Evolutionary conservation across 2,113 vertebrate species (phyloP).

Genomic region (Leptobrachium leishanense): DNA sequence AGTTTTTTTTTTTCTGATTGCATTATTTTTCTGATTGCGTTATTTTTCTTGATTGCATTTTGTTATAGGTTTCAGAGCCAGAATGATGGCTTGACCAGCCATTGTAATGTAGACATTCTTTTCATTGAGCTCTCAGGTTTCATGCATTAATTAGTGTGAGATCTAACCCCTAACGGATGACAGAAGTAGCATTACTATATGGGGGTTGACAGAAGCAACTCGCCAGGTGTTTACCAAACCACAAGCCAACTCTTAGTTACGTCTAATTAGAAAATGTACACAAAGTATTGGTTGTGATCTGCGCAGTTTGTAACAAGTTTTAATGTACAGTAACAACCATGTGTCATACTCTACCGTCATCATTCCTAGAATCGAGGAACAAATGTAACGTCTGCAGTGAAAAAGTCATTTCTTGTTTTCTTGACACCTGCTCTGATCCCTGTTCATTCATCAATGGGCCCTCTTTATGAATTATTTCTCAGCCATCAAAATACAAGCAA

Average conservation of each 20-base stretch:
- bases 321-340: neutral
- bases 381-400: neutral
- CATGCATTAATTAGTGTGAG: conserved; percentile 15
- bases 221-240: conserved; percentile 21
- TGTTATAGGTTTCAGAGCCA: neutral
- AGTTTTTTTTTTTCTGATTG: too few relatives aligned
- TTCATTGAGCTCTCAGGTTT: conserved; percentile 23
- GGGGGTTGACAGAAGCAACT: conserved; percentile 15
- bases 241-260: conserved; percentile 5
- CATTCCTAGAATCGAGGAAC: neutral
- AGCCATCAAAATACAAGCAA: too few relatives aligned
- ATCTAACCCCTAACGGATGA: conserved; percentile 15
- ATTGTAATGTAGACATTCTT: neutral
- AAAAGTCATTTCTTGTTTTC: neutral
- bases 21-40: too few relatives aligned
- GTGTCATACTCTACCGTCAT: neutral
- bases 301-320: neutral
- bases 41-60: too few relatives aligned
- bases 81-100: too few relatives aligned
- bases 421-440: neutral
- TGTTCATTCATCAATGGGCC: neutral
- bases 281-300: neutral
- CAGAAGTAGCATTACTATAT: conserved; percentile 19
- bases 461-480: neutral
- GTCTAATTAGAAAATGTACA: neutral